Evolutionary conservation across 2,113 vertebrate genomes (phyloP).

Genomic region (Sclerurus mexicanus): DNA sequence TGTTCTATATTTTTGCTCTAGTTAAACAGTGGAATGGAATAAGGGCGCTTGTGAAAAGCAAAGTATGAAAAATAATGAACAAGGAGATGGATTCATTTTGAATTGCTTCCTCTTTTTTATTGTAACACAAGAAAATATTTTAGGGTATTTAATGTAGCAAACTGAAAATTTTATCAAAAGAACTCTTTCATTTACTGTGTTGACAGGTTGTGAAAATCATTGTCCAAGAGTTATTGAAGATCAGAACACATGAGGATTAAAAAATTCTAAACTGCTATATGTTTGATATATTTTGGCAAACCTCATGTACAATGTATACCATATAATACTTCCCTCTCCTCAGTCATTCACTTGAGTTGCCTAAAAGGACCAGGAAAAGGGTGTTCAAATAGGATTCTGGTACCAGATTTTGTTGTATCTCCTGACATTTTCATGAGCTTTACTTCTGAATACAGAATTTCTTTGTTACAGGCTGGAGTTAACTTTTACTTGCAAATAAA

Average conservation of each 20-base stretch:
- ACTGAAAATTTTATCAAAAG: background rate
- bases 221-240: background rate
- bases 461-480: background rate
- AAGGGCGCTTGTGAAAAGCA: background rate
- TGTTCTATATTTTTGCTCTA: background rate
- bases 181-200: background rate
- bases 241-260: background rate
- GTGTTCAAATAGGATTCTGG: background rate
- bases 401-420: background rate
- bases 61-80: background rate
- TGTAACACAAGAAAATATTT: background rate
- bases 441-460: background rate
- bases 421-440: background rate
- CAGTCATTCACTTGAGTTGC: background rate
- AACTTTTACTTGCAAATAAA: background rate
- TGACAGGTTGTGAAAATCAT: background rate
- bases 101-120: background rate
- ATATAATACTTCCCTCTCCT: background rate
- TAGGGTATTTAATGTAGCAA: background rate
- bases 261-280: background rate
- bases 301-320: accelerated
- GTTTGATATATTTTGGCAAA: background rate
- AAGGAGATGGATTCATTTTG: background rate
- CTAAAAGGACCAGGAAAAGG: background rate
- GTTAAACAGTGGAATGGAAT: background rate